Base-by-base conservation (phyloP, 2,797 vertebrate genomes). In the Coilia nasus region DNA sequence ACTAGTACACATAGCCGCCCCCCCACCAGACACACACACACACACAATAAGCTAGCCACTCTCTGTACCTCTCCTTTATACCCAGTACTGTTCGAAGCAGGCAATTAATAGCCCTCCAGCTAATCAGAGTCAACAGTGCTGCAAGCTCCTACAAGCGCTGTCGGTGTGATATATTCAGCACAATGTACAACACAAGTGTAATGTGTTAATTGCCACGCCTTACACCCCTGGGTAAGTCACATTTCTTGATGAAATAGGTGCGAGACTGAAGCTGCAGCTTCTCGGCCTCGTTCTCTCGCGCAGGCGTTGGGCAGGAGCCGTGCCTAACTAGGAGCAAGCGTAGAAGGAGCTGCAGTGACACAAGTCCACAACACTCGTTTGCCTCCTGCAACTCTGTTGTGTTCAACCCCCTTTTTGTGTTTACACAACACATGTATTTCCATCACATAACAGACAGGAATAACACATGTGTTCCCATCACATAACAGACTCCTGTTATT, bases 241-340 rank as follows among this genome's bases (percentile, higher is more conserved):
- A 78, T 78, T 19, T 78, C 15, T 31, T 78, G 71, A 44, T 19
- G 35, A 78, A 78, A 78, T 78, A 78, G 71, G 35, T 78, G 71
- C 6, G 19, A 78, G 35, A 78, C 71, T 21, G 35, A 21, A 21
- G 35, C 15, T 2, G 7, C 6, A 78, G 71, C 19, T 19, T 44
- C 19, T 41, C 35, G 12, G 2, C 35, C 19, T 78, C 9, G 11
- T 3, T 25, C 62, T 78, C 31, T 19, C 15, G 44, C 19, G 10
- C 31, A 78, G 31, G 71, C 7, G 7, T 78, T 78, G 15, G 15
- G 17, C 14, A 78, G 5, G 71, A 78, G 35, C 31, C 35, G 6
- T 44, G 17, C 0, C 71, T 78, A 78, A 44, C 44, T 41, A 19
- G 71, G 19, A 78, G 17, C 35, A 44, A 78, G 15, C 71, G 19